phyloP scores from a whole-genome alignment of 2,888 invertebrate genomes.

The Bombylius major region DNA sequence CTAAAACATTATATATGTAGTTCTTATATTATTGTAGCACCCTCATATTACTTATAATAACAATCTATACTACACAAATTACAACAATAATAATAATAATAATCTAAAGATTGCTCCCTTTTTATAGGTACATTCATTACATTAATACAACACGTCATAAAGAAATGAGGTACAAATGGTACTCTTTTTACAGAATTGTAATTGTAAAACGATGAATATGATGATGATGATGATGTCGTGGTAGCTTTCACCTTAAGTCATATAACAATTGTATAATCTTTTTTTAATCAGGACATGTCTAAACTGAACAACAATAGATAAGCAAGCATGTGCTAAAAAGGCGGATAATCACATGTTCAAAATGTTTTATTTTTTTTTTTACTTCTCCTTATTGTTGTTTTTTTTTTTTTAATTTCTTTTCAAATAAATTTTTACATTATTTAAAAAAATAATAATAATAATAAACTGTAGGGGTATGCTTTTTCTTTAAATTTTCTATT shows the following conservation, averaged over 20 bases:
- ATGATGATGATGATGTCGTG: too few relatives aligned
- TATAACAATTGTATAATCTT: conserved; percentile 1
- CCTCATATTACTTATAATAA: background rate
- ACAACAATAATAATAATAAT: background rate
- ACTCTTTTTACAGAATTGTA: too few relatives aligned
- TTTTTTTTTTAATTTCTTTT: too few relatives aligned
- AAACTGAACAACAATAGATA: conserved; percentile 13
- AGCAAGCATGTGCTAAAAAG: conserved; percentile 20
- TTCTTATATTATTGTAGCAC: background rate
- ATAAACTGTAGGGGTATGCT: too few relatives aligned
- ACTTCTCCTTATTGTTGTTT: background rate
- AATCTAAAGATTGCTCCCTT: conserved; percentile 7
- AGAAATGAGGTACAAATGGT: too few relatives aligned
- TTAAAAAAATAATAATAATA: too few relatives aligned
- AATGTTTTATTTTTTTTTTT: background rate
- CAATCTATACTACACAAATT: background rate
- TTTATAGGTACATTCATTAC: background rate
- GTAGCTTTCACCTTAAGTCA: background rate
- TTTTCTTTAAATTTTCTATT: too few relatives aligned
- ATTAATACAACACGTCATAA: too few relatives aligned
- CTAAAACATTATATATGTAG: too few relatives aligned
- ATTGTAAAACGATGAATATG: too few relatives aligned
- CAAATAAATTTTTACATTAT: too few relatives aligned
- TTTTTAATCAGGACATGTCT: conserved; percentile 7
- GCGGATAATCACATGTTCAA: conserved; percentile 19